Evolutionary conservation across 2,113 vertebrate genomes (phyloP).

Genomic region (Sigmodon hispidus): DNA sequence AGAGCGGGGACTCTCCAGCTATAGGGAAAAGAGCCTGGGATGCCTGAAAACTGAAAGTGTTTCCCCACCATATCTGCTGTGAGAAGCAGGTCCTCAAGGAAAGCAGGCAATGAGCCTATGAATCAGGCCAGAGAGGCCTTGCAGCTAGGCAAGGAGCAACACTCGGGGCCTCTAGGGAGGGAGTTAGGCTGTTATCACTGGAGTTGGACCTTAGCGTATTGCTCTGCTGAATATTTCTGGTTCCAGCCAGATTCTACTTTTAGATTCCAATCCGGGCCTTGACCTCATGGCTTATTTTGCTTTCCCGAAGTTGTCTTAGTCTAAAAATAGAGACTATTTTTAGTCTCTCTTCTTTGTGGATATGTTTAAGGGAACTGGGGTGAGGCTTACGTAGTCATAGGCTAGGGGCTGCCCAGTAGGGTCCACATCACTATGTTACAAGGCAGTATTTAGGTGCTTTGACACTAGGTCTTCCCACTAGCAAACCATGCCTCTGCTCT

Average conservation of each 20-base stretch:
- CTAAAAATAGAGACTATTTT: too few relatives aligned
- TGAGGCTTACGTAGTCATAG: rapidly evolving
- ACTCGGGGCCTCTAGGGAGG: too few relatives aligned
- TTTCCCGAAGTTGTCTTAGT: neutral
- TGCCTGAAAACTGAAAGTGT: neutral
- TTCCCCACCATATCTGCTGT: neutral
- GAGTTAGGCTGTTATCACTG: rapidly evolving
- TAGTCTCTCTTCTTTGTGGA: neutral
- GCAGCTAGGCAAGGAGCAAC: neutral
- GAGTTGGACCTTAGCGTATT: neutral
- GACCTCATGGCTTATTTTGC: neutral
- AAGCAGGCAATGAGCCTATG: neutral
- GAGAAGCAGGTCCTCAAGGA: neutral
- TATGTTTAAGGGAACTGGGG: neutral
- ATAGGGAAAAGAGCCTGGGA: neutral
- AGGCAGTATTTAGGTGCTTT: neutral
- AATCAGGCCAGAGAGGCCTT: neutral
- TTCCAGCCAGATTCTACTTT: neutral
- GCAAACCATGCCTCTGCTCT: neutral
- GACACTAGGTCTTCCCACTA: rapidly evolving
- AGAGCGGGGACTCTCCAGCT: neutral
- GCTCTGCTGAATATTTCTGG: neutral
- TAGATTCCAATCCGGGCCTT: neutral
- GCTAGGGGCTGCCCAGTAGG: neutral
- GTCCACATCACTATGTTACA: too few relatives aligned